phyloP scores from a whole-genome alignment of 2,888 invertebrate species.

The Drosophila neutralis region DNA sequence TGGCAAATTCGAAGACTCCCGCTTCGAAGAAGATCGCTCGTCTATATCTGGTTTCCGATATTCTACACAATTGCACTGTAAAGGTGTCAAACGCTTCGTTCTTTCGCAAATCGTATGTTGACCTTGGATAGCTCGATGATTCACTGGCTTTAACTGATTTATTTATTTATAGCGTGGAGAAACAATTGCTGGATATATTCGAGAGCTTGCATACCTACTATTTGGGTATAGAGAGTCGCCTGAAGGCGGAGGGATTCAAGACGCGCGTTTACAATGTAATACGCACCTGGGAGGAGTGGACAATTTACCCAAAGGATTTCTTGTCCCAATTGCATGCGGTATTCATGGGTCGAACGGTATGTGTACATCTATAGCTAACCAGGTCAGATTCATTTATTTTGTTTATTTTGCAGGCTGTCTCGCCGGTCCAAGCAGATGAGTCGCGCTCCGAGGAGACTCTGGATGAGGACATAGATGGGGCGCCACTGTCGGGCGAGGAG shows the following conservation, averaged over 20 bases:
- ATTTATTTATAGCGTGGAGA: slow-evolving; percentile 89
- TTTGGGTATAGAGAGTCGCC: slow-evolving; percentile 90
- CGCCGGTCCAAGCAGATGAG: slow-evolving; percentile 69
- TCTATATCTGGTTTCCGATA: slow-evolving; percentile 97
- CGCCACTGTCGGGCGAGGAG: slow-evolving; percentile 86
- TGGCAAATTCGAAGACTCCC: slow-evolving; percentile 91
- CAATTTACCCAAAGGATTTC: slow-evolving; percentile 97
- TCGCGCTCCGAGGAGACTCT: slow-evolving; percentile 73
- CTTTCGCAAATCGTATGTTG: slow-evolving; percentile 92
- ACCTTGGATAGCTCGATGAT: background rate
- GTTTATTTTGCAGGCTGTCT: slow-evolving; percentile 36
- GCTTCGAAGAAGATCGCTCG: slow-evolving; percentile 95
- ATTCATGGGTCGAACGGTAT: slow-evolving; percentile 91
- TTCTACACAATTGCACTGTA: slow-evolving; percentile 98
- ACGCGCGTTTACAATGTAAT: slow-evolving; percentile 94
- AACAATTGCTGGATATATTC: slow-evolving; percentile 91
- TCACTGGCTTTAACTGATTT: background rate
- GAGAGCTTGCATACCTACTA: slow-evolving; percentile 90
- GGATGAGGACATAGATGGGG: slow-evolving; percentile 85
- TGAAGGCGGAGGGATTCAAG: slow-evolving; percentile 98
- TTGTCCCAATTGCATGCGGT: slow-evolving; percentile 94
- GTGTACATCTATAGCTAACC: slow-evolving; percentile 41
- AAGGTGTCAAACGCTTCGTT: slow-evolving; percentile 98
- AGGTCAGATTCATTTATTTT: slow-evolving; percentile 4
- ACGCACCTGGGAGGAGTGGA: slow-evolving; percentile 99